Conservation (phyloP, 2,113 vertebrate species). For the Athene cunicularia region DNA sequence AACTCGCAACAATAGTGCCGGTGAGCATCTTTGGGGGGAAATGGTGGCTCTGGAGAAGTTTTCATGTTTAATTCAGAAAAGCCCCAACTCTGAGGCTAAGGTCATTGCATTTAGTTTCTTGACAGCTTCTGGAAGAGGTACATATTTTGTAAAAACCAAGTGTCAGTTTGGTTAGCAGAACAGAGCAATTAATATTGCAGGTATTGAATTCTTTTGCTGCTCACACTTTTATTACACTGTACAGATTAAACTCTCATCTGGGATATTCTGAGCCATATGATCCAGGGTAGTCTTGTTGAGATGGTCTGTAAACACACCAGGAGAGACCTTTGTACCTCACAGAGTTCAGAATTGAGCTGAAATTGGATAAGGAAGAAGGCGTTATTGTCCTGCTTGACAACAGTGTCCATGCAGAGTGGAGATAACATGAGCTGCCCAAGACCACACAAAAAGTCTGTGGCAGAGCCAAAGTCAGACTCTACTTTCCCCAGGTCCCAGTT, state of each 20-base stretch:
- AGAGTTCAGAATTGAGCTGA: background rate
- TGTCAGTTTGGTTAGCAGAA: background rate
- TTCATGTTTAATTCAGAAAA: background rate
- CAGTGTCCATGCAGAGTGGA: background rate
- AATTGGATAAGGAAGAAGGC: background rate
- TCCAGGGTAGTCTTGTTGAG: background rate
- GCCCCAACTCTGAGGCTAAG: background rate
- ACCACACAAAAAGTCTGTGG: background rate
- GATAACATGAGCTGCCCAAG: background rate
- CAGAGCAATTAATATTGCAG: background rate
- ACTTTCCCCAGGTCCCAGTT: background rate
- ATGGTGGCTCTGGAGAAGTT: background rate
- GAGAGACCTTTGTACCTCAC: background rate
- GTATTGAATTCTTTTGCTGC: background rate
- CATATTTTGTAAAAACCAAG: background rate
- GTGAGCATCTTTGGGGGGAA: conserved; percentile 18
- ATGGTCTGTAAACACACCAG: background rate
- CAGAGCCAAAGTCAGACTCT: background rate
- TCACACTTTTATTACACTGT: background rate
- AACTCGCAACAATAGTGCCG: background rate
- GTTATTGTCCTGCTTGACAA: background rate
- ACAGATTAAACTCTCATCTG: background rate
- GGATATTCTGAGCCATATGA: background rate
- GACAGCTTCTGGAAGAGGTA: background rate
- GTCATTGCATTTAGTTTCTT: background rate